Conservation (phyloP, 2,113 vertebrate genomes). For the Stegostoma tigrinum region DNA sequence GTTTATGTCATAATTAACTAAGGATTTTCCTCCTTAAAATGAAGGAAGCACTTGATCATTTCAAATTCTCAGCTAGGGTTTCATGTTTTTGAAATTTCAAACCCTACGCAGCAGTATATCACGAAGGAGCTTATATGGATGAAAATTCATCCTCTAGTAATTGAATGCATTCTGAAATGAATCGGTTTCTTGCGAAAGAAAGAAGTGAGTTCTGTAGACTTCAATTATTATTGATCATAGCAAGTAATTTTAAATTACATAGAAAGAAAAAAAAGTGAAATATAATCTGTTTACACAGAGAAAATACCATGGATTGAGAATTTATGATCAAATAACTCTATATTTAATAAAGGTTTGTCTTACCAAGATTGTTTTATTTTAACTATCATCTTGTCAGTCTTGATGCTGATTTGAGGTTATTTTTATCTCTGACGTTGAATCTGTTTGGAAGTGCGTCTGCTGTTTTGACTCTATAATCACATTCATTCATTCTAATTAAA, state of each 20-base stretch:
- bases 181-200: neutral
- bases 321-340: neutral
- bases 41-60: neutral
- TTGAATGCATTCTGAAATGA: neutral
- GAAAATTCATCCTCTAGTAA: neutral
- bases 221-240: conserved; percentile 9
- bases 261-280: neutral
- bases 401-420: conserved; percentile 9
- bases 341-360: neutral
- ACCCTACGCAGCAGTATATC: neutral
- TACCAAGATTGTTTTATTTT: neutral
- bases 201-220: neutral
- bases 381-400: neutral
- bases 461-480: conserved; percentile 8
- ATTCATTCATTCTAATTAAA: neutral
- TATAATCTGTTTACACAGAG: neutral
- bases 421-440: neutral
- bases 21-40: neutral
- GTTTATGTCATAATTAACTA: neutral
- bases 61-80: neutral
- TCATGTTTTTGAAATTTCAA: neutral
- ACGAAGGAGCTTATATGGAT: neutral
- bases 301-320: neutral
- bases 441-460: neutral
- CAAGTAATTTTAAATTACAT: neutral